Evolutionary conservation across 2,113 vertebrate species (phyloP).

Genomic region (Podocnemis expansa): DNA sequence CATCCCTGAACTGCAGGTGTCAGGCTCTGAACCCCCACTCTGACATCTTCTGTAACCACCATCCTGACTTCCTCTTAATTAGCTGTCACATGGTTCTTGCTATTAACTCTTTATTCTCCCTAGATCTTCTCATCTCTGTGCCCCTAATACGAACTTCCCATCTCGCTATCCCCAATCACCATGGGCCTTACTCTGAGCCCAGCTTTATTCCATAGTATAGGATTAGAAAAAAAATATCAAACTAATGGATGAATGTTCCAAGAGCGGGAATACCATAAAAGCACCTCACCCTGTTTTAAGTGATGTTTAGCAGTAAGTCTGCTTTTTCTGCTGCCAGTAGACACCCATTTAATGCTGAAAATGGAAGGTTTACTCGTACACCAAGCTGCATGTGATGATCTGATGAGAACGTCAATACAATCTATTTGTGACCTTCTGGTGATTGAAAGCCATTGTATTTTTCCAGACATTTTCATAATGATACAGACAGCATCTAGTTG

Average conservation of each 20-base stretch:
- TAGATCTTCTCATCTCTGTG: not conserved
- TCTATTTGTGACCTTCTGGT: not conserved
- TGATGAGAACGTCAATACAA: not conserved
- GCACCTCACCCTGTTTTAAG: not conserved
- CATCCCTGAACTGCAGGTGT: not conserved
- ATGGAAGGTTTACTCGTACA: conserved; percentile 22
- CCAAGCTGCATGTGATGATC: conserved; percentile 8
- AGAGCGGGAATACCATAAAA: not conserved
- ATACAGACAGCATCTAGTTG: not conserved
- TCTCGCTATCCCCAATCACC: not conserved
- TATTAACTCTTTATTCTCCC: not conserved
- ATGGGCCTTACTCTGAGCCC: not conserved
- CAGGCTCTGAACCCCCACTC: not conserved
- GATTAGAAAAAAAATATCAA: conserved; percentile 30
- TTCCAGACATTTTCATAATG: not conserved
- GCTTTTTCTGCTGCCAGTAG: conserved; percentile 20
- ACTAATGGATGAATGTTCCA: conserved; percentile 16
- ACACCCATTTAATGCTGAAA: not conserved
- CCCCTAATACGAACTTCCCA: not conserved
- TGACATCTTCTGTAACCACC: not conserved
- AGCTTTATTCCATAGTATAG: not conserved
- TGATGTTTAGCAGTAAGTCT: not conserved
- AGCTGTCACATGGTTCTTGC: not conserved
- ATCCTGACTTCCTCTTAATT: not conserved
- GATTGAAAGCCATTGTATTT: not conserved